Base-by-base conservation (phyloP, 1,140 invertebrate genomes). In the Drosophila subpulchrella region DNA sequence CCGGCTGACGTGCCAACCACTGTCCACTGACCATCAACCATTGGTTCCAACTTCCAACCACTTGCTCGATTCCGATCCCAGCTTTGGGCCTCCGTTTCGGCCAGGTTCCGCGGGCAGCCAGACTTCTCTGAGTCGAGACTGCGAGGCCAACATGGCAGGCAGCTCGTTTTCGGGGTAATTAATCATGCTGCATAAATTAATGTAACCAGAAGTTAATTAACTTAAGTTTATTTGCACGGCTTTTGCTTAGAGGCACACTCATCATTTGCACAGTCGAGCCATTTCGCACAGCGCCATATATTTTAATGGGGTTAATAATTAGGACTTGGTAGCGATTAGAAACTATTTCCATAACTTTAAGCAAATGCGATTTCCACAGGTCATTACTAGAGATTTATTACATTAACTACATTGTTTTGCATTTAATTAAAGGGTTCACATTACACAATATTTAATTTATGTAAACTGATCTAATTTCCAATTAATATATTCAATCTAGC, bases 151-250 rank as follows among this genome's bases (percentile, higher is more conserved):
- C 66, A 68, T 77, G 73, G 60, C 78, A 68, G 66, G 51, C 76
- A 73, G 59, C 55, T 81, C 38, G 62, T 73, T 82, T 74, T 62
- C 60, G 56, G 57, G 76, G 79, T 72, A 81, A 89, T 89, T 89
- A 89, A 89, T 89, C 84, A 89, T 84, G 59, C 48, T 75, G 84
- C 80, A 89, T 89, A 89, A 78, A 89, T 89, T 78, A 89, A 84
- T 89, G 80, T 78, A 75, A 76, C 84, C 80, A 84, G 85, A 57
- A 81, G 84, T 84, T 89, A 89, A 89, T 89, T 89, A 89, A 89
- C 85, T 80, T 67, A 78, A 75, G 80, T 90, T 89, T 89, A 89
- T 89, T 89, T 89, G 85, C 75, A 63, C 67, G 75, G 81, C 57
- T 58, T 70, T 81, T 75, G 70, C 54, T 70, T 55, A 50, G 53